phyloP scores from a whole-genome alignment of 2,888 invertebrate genomes.

The Aleiodes testaceus region DNA sequence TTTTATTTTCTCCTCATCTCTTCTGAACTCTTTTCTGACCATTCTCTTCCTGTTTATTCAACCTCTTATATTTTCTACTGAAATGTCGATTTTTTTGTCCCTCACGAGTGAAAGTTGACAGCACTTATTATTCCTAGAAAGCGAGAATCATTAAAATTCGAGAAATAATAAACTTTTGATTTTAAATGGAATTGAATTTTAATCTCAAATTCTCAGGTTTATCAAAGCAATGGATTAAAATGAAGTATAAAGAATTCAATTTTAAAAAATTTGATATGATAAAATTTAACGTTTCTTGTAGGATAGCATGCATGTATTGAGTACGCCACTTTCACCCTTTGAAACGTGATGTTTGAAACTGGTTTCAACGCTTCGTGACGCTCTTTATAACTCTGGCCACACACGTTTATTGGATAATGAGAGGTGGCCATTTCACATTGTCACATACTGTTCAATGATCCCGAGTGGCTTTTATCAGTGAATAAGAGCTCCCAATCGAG shows the following conservation, averaged over 20 bases:
- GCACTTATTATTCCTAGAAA: constrained; percentile 1
- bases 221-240: too few species aligned
- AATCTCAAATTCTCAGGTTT: too few species aligned
- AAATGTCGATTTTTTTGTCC: not conserved
- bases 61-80: not conserved
- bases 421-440: constrained; percentile 12
- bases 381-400: constrained; percentile 18
- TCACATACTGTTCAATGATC: constrained; percentile 21
- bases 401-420: constrained; percentile 31
- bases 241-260: not conserved
- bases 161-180: too few species aligned
- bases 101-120: constrained; percentile 18
- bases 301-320: constrained; percentile 6
- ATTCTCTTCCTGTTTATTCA: not conserved
- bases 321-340: constrained; percentile 13
- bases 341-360: constrained; percentile 14
- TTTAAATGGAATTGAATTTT: too few species aligned
- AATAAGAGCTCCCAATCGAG: constrained; percentile 14
- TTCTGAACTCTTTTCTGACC: not conserved
- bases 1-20: constrained; percentile 25
- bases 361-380: constrained; percentile 20
- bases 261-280: not conserved
- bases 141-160: constrained; percentile 4
- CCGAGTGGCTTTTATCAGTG: constrained; percentile 19
- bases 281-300: not conserved